These are phyloP conservation scores for Cinclus mexicanus DNA, from an alignment of 2,113 vertebrate species.

Conservation along the genomic window DNA sequence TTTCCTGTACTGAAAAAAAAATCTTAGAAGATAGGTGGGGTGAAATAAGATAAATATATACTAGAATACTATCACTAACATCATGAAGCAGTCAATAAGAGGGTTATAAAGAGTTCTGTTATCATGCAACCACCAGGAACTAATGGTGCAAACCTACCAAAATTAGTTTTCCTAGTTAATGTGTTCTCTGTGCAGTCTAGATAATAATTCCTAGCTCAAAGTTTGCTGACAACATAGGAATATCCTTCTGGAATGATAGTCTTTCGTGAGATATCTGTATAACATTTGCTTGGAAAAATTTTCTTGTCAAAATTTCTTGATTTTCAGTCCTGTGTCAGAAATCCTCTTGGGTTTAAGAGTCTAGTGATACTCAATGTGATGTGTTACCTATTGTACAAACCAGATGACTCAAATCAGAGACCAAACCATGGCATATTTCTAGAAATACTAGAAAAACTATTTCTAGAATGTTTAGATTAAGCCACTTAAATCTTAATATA, in stretches of 20 bases:
- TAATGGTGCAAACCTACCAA: not conserved
- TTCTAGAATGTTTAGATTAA: not conserved
- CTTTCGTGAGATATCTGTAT: not conserved
- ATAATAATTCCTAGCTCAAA: not conserved
- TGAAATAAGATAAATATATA: not conserved
- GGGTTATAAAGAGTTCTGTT: not conserved
- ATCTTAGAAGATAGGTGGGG: not conserved
- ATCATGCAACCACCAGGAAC: not conserved
- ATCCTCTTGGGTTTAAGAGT: not conserved
- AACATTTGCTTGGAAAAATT: not conserved
- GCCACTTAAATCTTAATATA: not conserved
- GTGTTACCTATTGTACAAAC: not conserved
- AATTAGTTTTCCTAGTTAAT: not conserved
- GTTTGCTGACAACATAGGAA: not conserved
- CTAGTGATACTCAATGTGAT: not conserved
- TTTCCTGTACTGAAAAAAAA: not conserved
- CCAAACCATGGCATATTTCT: not conserved
- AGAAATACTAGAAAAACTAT: too few relatives aligned
- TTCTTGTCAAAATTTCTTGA: not conserved
- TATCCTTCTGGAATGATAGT: not conserved
- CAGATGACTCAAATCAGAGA: not conserved
- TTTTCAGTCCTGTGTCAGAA: not conserved
- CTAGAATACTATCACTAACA: not conserved
- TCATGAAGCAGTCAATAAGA: not conserved
- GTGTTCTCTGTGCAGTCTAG: not conserved